These are phyloP conservation scores for Sebastes fasciatus DNA, from an alignment of 2,113 vertebrate genomes.

Conservation along the genomic window DNA sequence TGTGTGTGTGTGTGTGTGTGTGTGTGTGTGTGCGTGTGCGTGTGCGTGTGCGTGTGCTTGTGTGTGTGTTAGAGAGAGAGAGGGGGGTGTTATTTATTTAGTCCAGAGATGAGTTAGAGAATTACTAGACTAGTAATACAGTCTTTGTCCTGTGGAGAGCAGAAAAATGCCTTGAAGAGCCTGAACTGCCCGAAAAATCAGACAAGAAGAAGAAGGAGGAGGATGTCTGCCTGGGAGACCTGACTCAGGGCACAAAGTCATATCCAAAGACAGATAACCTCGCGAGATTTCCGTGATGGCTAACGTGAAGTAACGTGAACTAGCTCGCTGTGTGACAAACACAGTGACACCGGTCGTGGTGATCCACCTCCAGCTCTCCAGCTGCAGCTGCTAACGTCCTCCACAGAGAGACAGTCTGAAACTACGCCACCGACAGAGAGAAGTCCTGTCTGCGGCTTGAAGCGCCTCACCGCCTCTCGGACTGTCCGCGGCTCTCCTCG, in stretches of 20 bases:
- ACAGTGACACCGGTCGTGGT: constrained; percentile 70
- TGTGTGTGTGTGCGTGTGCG: no score
- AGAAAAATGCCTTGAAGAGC: not conserved
- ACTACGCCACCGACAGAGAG: not conserved
- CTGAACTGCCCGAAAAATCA: no score
- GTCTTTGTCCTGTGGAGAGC: not conserved
- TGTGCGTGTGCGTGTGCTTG: no score
- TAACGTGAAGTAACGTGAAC: constrained; percentile 61
- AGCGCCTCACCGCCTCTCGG: constrained; percentile 6
- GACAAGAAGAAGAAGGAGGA: no score
- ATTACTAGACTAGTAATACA: no score
- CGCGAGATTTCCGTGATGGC: constrained; percentile 72
- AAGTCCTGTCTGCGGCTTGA: constrained; percentile 13
- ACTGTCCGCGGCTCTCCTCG: constrained; percentile 44
- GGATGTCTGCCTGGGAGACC: constrained; percentile 24
- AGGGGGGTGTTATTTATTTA: no score
- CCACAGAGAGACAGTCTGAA: not conserved
- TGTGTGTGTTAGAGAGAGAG: no score
- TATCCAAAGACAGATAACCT: fast-evolving
- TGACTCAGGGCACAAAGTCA: not conserved
- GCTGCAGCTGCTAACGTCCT: constrained; percentile 10
- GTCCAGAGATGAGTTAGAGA: no score
- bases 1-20: no score
- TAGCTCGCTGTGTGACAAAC: constrained; percentile 58
- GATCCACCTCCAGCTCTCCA: constrained; percentile 22